Percentiles rank a stretch among this genome's conserved stretches.
These are phyloP conservation scores for Sepioteuthis lessoniana DNA, from an alignment of 2,888 invertebrate species.

Conservation along the genomic window DNA sequence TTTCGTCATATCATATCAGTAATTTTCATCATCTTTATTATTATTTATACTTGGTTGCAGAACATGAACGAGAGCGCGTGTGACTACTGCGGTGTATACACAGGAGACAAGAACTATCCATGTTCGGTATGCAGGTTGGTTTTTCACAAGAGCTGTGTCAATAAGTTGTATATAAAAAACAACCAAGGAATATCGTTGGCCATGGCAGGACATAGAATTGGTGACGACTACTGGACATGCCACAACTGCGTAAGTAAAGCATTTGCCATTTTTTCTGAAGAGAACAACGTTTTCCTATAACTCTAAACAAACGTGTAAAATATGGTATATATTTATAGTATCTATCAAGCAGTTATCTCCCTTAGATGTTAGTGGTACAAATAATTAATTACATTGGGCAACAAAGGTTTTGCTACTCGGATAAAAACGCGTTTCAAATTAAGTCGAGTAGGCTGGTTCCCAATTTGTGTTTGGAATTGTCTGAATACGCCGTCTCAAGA, in stretches of 20 bases:
- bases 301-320: too few species aligned
- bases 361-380: too few species aligned
- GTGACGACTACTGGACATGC: background rate
- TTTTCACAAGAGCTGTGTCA: slow-evolving; percentile 35
- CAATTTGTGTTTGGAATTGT: too few species aligned
- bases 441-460: too few species aligned
- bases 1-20: background rate
- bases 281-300: background rate
- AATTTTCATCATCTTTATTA: background rate
- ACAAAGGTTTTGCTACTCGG: too few species aligned
- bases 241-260: background rate
- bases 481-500: too few species aligned
- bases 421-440: too few species aligned
- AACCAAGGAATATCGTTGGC: background rate
- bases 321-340: too few species aligned
- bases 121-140: background rate
- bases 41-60: background rate
- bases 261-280: background rate
- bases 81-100: slow-evolving; percentile 34
- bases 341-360: too few species aligned
- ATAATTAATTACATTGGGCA: too few species aligned
- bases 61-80: background rate
- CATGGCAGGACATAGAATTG: background rate
- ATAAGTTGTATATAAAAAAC: background rate
- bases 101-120: slow-evolving; percentile 12